Evolutionary conservation across 2,888 invertebrate species (phyloP).

Genomic region (Brachylomia viminalis): DNA sequence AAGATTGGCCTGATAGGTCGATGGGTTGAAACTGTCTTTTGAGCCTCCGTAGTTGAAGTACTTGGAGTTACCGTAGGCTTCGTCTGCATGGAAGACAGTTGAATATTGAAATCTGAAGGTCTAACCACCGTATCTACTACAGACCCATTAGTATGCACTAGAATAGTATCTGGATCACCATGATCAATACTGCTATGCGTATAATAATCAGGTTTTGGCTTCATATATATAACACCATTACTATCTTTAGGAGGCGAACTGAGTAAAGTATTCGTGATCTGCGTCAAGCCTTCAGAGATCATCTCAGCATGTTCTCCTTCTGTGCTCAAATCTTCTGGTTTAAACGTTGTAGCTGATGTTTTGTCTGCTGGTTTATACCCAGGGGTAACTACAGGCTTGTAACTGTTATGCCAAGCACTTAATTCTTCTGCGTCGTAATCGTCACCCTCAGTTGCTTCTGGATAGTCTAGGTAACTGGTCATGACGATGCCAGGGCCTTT

Average conservation of each 20-base stretch:
- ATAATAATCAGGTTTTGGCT: conserved; percentile 82
- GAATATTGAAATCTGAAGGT: conserved; percentile 88
- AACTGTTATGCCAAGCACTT: conserved; percentile 86
- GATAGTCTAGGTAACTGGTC: conserved; percentile 87
- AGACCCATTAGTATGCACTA: conserved; percentile 90
- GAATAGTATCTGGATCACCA: conserved; percentile 91
- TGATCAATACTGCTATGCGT: conserved; percentile 91
- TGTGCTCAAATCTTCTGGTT: conserved; percentile 78
- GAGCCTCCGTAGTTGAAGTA: conserved; percentile 77
- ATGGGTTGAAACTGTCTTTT: conserved; percentile 84
- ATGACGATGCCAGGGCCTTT: conserved; percentile 88
- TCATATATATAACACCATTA: conserved; percentile 75
- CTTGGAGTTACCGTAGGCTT: conserved; percentile 83
- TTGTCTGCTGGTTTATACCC: conserved; percentile 83
- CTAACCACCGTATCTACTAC: conserved; percentile 88
- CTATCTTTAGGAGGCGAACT: conserved; percentile 86
- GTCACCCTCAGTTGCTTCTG: conserved; percentile 82
- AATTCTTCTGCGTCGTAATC: conserved; percentile 85
- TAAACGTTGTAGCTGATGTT: conserved; percentile 70
- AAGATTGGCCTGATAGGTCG: conserved; percentile 89
- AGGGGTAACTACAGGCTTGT: conserved; percentile 87
- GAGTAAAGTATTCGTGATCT: conserved; percentile 89
- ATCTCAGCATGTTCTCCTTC: conserved; percentile 85
- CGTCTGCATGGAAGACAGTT: conserved; percentile 87
- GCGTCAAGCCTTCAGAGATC: conserved; percentile 90